Evolutionary conservation across 2,888 invertebrate species (phyloP).

Genomic region (Strigamia transsilvanica): DNA sequence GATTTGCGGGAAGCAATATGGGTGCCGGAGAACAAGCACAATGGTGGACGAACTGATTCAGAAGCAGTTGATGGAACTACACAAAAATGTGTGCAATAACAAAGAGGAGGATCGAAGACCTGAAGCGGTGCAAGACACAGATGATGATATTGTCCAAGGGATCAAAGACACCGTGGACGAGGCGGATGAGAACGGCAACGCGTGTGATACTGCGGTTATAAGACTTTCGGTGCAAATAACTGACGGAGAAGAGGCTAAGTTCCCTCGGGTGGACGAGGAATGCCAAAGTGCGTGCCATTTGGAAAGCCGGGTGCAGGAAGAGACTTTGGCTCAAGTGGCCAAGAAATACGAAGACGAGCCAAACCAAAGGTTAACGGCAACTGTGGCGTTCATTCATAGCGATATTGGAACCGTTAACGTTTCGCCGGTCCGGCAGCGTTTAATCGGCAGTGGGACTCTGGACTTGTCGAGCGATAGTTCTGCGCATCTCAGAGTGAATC

Average conservation of each 20-base stretch:
- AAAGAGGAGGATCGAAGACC: too few relatives aligned
- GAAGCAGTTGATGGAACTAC: constrained; percentile 33
- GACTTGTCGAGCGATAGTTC: too few relatives aligned
- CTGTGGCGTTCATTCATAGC: too few relatives aligned
- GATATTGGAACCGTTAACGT: too few relatives aligned
- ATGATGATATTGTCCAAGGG: background rate
- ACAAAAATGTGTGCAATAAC: background rate
- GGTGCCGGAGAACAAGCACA: background rate
- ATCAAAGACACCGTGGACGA: background rate
- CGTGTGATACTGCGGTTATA: too few relatives aligned
- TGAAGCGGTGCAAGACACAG: background rate
- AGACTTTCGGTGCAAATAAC: too few relatives aligned
- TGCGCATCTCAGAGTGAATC: too few relatives aligned
- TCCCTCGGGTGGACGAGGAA: background rate
- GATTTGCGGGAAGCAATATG: background rate
- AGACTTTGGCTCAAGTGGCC: background rate
- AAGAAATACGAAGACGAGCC: background rate
- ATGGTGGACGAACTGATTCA: constrained; percentile 35
- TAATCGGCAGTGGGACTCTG: too few relatives aligned
- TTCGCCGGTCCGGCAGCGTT: too few relatives aligned
- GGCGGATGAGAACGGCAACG: too few relatives aligned
- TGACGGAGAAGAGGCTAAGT: too few relatives aligned
- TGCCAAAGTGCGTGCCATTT: background rate
- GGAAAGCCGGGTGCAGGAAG: background rate
- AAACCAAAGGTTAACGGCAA: background rate